Base-by-base conservation (phyloP, 2,888 invertebrate species). In the Lochmaea crataegi region DNA sequence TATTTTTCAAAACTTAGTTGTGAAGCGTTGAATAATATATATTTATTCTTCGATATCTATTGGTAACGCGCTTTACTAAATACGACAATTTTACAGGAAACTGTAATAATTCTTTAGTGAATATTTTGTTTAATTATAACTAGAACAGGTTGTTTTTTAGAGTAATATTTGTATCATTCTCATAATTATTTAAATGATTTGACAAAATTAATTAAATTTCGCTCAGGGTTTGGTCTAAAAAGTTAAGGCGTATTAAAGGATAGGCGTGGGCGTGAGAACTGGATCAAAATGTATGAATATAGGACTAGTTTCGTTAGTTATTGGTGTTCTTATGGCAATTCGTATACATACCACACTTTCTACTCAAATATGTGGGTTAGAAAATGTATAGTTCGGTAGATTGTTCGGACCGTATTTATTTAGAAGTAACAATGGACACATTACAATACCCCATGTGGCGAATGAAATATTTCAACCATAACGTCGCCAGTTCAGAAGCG, bases 331-430 rank as follows among this genome's bases (percentile, higher is more conserved):
- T 71, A 76, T 71, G 65, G 75, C 72, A 74, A 77, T 74, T 72
- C 73, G n/a, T n/a, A 71, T 71, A 75, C 75, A 76, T 73, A 76
- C 71, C 79, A 75, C 79, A 83, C 84, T 84, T 84, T 84, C 84
- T 84, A 84, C 80, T 77, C 68, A 83, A 82, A 82, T 84, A 84
- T 84, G 81, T 84, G 82, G 84, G 84, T 83, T 84, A 83, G 82
- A 83, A 83, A 83, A 82, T 78, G 78, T 80, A 78, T 80, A 78
- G 75, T 71, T 75, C 72, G 68, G 73, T 63, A 71, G 67, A 75
- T 74, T 73, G 76, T 65, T 72, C 65, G 74, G 68, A 65, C 68
- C 65, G 68, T 69, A 71, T 71, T 76, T 69, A 77, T 71, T 63
- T 64, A 72, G 65, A 75, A 74, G 71, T 61, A 68, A 74, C 72